These are phyloP conservation scores for Spilarctia lutea DNA, from an alignment of 2,888 invertebrate species.

Conservation along the genomic window DNA sequence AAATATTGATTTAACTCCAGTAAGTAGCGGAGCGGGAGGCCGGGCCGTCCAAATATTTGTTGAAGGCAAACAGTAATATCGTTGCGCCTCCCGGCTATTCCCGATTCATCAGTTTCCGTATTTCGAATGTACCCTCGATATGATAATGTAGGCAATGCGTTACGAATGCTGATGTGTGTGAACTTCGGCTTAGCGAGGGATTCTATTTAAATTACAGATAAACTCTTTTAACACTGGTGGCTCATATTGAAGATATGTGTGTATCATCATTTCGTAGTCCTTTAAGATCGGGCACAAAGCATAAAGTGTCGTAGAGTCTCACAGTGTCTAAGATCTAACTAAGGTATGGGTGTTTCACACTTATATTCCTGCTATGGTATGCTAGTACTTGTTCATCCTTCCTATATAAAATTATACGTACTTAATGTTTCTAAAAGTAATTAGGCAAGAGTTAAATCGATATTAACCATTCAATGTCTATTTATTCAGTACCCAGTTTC, in stretches of 20 bases:
- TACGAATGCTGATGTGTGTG: slow-evolving; percentile 73
- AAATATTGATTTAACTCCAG: slow-evolving; percentile 85
- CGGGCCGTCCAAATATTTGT: slow-evolving; percentile 74
- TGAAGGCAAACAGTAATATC: slow-evolving; percentile 82
- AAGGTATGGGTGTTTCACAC: background rate
- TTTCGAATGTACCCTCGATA: slow-evolving; percentile 67
- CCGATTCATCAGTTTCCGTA: slow-evolving; percentile 60
- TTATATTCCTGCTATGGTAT: background rate
- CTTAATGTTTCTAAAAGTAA: too few species aligned
- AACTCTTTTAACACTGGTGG: slow-evolving; percentile 43
- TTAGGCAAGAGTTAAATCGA: too few species aligned
- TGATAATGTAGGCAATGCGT: slow-evolving; percentile 78
- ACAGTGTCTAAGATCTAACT: too few species aligned
- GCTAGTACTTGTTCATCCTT: background rate
- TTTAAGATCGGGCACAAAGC: background rate
- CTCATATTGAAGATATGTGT: background rate
- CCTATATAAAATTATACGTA: background rate
- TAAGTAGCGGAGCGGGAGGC: slow-evolving; percentile 77
- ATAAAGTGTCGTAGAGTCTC: background rate
- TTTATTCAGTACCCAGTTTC: too few species aligned
- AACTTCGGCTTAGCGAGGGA: slow-evolving; percentile 62
- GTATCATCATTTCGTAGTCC: background rate
- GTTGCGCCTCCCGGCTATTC: slow-evolving; percentile 74
- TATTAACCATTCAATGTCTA: too few species aligned
- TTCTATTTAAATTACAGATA: slow-evolving; percentile 62